Evolutionary conservation across 1,140 invertebrate species (phyloP), one percentile per base, ranked within the genome.

Genomic region (Cydia strobilella): DNA sequence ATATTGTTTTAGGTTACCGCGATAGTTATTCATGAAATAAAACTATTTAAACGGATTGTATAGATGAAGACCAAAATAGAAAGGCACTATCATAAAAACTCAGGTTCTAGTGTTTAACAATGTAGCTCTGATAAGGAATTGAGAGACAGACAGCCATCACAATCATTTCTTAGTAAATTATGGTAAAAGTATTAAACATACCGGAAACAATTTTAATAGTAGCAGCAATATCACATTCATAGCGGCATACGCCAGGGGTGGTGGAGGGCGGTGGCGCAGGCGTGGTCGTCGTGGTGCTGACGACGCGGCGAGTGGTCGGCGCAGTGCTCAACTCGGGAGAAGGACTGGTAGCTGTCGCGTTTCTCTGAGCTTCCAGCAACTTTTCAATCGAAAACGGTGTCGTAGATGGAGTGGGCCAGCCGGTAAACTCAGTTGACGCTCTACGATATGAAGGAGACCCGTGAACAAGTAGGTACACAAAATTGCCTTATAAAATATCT

Each of bases 381-480:
- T 97, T 96, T 84, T 97, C 96, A 59, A 97, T 96, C 0, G 96
- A 97, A 69, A 97, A 96, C 6, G 97, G 96, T 0, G 96, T 97
- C 0, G 97, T 97, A 1, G 96, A 96, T 4, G 96, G 95, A 6
- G 97, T 96, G 12, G 97, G 96, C 97, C 97, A 98, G 18, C 97
- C 97, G 10, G 97, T 97, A 82, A 98, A 98, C 87, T 97, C 96
- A 2, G 97, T 98, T 15, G 96, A 97, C 65, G 96, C 95, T 89
- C 97, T 97, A 83, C 59, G 85, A 84, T 74, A 35, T 25, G 71
- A 63, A 75, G 59, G 74, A 13, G n/a, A 18, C 1, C 3, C 1
- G 12, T 54, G n/a, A 54, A 18, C 15, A 51, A n/a, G 48, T 15
- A 51, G 6, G 48, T 15, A 51, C 3, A n/a, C n/a, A 5, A 6